Conservation (phyloP, 2,888 invertebrate genomes). For the Tachina fera region DNA sequence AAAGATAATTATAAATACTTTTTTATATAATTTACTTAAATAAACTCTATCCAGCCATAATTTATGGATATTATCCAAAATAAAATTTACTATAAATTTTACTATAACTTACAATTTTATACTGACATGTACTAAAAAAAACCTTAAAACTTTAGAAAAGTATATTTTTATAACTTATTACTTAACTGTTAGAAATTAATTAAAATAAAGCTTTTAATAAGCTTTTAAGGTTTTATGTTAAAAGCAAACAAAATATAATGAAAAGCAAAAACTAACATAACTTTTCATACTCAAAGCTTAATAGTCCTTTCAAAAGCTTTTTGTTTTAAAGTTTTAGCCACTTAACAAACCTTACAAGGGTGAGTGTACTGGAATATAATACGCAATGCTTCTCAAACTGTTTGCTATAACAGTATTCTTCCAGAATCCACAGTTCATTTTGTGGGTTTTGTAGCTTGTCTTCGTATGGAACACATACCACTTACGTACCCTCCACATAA, state of each 20-base stretch:
- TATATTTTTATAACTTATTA: too few species aligned
- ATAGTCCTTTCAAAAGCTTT: neutral
- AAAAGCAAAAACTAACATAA: neutral
- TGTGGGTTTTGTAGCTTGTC: constrained; percentile 19
- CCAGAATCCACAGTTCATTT: constrained; percentile 51
- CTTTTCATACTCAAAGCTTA: neutral
- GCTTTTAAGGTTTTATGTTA: neutral
- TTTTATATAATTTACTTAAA: too few species aligned
- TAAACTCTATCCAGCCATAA: neutral
- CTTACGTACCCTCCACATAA: constrained; percentile 15
- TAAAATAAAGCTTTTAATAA: too few species aligned
- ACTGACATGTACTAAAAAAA: neutral
- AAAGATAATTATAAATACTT: neutral
- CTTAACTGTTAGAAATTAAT: neutral
- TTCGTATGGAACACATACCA: neutral
- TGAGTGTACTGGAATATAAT: neutral
- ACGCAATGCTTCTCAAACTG: constrained; percentile 25
- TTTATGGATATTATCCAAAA: neutral
- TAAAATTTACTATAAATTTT: neutral
- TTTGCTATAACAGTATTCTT: constrained; percentile 3
- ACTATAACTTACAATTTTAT: neutral
- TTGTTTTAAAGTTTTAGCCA: neutral
- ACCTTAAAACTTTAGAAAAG: too few species aligned
- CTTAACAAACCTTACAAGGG: neutral
- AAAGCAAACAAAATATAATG: neutral